Base-by-base conservation (phyloP, 2,113 vertebrate genomes). In the Genyomyrus donnyi region DNA sequence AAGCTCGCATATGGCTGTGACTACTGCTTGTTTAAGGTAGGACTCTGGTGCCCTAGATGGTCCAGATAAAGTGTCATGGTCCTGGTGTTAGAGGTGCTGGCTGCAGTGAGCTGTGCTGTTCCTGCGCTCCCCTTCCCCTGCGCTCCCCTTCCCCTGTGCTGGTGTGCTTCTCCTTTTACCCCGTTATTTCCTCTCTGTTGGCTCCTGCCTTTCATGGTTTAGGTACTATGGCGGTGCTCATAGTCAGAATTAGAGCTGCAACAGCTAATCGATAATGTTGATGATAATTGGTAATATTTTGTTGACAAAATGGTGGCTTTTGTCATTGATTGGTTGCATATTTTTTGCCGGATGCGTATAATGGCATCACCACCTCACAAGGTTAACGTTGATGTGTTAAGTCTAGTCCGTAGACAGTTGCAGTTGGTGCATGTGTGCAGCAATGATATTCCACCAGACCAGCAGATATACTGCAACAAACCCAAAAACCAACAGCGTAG, bases 1-100 rank as follows among this genome's bases (percentile, higher is more conserved):
- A 97, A 96, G 90, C 94, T 97, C 46, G 95, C 94, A 74, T 95
- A 93, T 91, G 96, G 96, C 84, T 97, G 96, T 21, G 96, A 97
- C 93, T 97, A 97, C 92, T 95, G 95, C 93, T 96, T 97, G 94
- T 97, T 97, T 94, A 97, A 97, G 96, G 96, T 97, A 94, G 92
- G 90, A 0, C 3, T 10, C 24, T 13, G 49, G 49, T 27, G 21
- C 39, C 46, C 27, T 35, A 53, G 85, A 48, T 70, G 4, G 89
- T 87, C 9, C 24, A 24, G 42, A 15, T 46, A 66, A 27, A 66
- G n/a, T 66, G 62, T 66, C 62, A 70, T 27, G 2, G 10, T 62
- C 17, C 85, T 24, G 17, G 21, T 39, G 46, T 62, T 42, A 24
- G 27, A 27, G 19, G 31, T 74, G n/a, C 49, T 89, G 17, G 49